Percentiles rank a stretch among this genome's conserved stretches.
Evolutionary conservation across 2,888 invertebrate genomes (phyloP).

Genomic region (Synanthedon formicaeformis): DNA sequence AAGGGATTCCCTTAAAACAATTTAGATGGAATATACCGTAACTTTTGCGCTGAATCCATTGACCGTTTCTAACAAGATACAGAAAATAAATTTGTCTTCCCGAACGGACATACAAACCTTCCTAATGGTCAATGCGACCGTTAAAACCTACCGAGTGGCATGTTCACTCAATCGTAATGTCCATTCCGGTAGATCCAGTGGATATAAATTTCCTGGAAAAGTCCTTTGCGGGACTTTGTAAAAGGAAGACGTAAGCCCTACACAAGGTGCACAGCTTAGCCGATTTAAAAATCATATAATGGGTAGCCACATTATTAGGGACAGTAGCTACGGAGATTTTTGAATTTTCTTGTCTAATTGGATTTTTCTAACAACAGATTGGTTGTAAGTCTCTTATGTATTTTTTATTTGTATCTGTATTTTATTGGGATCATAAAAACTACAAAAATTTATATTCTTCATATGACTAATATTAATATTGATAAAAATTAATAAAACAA

Average conservation of each 20-base stretch:
- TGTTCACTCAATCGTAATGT: not conserved
- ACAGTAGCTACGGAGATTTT: too few species aligned
- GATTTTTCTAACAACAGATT: too few species aligned
- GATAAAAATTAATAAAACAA: too few species aligned
- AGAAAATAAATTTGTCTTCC: not conserved
- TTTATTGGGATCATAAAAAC: too few species aligned
- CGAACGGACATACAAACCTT: not conserved
- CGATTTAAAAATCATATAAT: too few species aligned
- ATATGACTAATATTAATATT: too few species aligned
- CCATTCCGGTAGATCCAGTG: not conserved
- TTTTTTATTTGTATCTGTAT: too few species aligned
- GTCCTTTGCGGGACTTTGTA: not conserved
- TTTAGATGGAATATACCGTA: not conserved
- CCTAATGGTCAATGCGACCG: not conserved
- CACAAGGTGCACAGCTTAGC: too few species aligned
- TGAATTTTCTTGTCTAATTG: too few species aligned
- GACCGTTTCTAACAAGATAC: not conserved
- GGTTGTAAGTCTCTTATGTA: too few species aligned
- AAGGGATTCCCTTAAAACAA: not conserved
- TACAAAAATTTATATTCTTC: too few species aligned
- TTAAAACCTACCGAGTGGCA: not conserved
- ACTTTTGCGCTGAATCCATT: not conserved
- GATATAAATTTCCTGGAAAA: not conserved
- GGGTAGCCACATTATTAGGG: too few species aligned
- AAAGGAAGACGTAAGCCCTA: not conserved